Evolutionary conservation across 2,797 vertebrate genomes (phyloP), one percentile per base, ranked within the genome.

Genomic region (Anisognathus igniventris): DNA sequence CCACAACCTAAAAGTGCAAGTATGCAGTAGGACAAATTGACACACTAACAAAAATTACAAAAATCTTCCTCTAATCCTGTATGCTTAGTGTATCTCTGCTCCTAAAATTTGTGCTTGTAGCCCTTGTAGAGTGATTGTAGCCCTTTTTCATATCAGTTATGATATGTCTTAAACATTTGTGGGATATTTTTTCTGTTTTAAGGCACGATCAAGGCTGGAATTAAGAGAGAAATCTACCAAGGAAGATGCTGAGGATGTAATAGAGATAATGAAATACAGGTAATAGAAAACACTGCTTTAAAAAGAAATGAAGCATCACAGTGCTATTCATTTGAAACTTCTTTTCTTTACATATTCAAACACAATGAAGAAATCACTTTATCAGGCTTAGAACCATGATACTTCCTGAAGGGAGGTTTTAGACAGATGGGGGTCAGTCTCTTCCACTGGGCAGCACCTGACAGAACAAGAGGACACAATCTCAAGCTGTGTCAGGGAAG

Each of bases 211-310:
- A 90, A 98, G 98, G 88, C 88, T 99, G 97, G 99, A 99, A 86
- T 98, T 99, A 81, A 98, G 99, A 97, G 99, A 99, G 93, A 98
- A 98, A 7, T 98, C 98, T 37, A 98, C 98, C 44, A 99, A 98
- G 96, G 98, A 98, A 91, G 99, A 99, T 94, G 99, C 99, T 79
- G 99, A 99, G 51, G 99, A 99, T 86, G 99, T 99, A 72, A 98
- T 99, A 96, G 98, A 99, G 95, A 99, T 99, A 95, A 99, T 99
- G 99, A 99, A 99, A 97, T 98, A 99, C 61, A 99, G 99, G 99
- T 99, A 97, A 94, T 51, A 60, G 21, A 73, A 48, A 57, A 30
- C 7, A 14, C 14, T 71, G 51, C n/a, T 87, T 84, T 60, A 77
- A 67, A 78, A 78, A 51, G 2, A 61, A 45, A 33, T 33, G 40